Conservation (phyloP, 2,888 invertebrate species). For the Papilio demoleus region DNA sequence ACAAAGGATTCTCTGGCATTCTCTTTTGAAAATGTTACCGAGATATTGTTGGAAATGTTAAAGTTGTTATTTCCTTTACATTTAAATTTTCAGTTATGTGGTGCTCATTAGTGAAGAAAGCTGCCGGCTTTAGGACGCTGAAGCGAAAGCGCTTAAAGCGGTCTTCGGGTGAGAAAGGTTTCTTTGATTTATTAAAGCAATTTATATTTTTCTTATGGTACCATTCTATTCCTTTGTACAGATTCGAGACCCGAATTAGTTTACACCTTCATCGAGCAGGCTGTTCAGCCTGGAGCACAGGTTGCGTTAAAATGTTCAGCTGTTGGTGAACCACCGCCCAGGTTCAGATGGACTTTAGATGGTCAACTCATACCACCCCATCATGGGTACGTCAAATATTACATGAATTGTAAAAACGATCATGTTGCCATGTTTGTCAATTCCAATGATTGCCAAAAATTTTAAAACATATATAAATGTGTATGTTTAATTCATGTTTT, state of each 20-base stretch:
- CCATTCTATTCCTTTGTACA: constrained; percentile 35
- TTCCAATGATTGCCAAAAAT: background rate
- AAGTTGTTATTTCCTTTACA: constrained; percentile 47
- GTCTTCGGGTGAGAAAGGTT: constrained; percentile 65
- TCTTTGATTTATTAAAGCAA: constrained; percentile 28
- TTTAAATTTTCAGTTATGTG: constrained; percentile 66
- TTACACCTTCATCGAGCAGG: constrained; percentile 92
- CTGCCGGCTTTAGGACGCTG: constrained; percentile 58
- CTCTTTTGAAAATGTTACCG: constrained; percentile 25
- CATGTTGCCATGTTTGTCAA: too few relatives aligned
- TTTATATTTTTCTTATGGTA: constrained; percentile 46
- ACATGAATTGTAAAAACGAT: background rate
- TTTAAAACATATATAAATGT: background rate
- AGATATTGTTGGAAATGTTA: constrained; percentile 42
- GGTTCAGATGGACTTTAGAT: constrained; percentile 76
- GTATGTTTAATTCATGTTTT: too few relatives aligned
- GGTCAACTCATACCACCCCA: constrained; percentile 75
- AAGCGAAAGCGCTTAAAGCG: constrained; percentile 75
- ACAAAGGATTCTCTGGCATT: constrained; percentile 30
- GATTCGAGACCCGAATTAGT: constrained; percentile 89
- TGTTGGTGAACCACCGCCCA: constrained; percentile 93
- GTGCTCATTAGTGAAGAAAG: constrained; percentile 71
- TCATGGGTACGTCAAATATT: constrained; percentile 63
- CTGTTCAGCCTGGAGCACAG: constrained; percentile 86
- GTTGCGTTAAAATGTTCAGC: constrained; percentile 94